Conservation (phyloP, 2,797 vertebrate species). For the Thripadectes ignobilis region DNA sequence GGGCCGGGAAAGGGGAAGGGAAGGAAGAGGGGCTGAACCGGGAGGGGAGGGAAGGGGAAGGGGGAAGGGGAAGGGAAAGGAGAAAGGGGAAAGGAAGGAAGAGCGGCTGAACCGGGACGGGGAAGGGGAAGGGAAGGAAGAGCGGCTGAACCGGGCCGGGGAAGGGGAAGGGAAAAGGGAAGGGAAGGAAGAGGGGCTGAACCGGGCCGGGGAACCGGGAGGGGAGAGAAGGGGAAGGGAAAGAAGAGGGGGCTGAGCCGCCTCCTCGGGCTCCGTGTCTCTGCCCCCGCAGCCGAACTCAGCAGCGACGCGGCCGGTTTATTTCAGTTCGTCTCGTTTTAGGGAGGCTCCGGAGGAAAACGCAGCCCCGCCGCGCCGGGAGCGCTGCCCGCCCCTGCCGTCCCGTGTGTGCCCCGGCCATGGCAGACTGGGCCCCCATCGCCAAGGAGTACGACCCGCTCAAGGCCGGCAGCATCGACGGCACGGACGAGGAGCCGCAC, state of each 20-base stretch:
- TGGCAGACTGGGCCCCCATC: slow-evolving; percentile 93
- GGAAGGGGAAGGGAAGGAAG: no score
- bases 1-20: no score
- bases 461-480: slow-evolving; percentile 96
- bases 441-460: slow-evolving; percentile 92
- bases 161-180: neutral
- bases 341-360: neutral
- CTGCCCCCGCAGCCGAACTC: neutral
- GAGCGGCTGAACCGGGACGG: no score
- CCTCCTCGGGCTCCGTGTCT: neutral
- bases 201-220: neutral
- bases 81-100: no score
- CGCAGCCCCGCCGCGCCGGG: neutral
- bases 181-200: no score
- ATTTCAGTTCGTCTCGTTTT: no score
- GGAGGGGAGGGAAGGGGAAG: no score
- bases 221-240: no score
- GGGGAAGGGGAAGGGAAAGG: no score
- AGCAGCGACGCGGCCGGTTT: neutral
- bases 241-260: neutral
- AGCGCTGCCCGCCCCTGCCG: fast-evolving
- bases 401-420: slow-evolving; percentile 46
- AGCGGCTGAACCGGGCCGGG: no score
- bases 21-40: no score
- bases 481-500: slow-evolving; percentile 92